Conservation (phyloP, 2,113 vertebrate species). For the Kryptolebias marmoratus region DNA sequence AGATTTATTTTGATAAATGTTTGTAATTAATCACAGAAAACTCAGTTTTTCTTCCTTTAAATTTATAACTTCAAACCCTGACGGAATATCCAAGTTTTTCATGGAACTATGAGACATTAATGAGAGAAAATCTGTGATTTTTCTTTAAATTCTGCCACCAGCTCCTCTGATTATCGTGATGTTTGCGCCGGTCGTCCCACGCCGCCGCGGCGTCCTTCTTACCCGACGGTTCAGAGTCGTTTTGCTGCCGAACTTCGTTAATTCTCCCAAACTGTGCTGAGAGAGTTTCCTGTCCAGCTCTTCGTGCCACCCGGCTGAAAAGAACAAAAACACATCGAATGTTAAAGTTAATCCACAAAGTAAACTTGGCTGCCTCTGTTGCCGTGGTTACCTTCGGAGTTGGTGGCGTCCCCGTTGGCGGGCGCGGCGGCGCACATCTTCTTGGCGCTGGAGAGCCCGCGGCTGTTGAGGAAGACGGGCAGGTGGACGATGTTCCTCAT, state of each 20-base stretch:
- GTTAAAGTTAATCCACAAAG: neutral
- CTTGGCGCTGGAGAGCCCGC: slow-evolving; percentile 88
- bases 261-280: slow-evolving; percentile 92
- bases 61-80: too few relatives aligned
- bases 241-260: slow-evolving; percentile 92
- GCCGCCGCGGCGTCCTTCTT: slow-evolving; percentile 26
- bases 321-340: neutral
- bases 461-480: slow-evolving; percentile 95
- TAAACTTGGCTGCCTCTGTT: neutral
- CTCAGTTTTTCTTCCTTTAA: too few relatives aligned
- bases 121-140: too few relatives aligned
- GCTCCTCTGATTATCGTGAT: too few relatives aligned
- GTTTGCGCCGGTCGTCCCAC: too few relatives aligned
- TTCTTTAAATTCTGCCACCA: too few relatives aligned
- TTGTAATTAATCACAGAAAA: too few relatives aligned
- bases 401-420: slow-evolving; percentile 86
- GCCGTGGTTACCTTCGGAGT: slow-evolving; percentile 69
- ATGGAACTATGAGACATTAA: too few relatives aligned
- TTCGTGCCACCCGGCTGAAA: slow-evolving; percentile 86
- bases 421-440: slow-evolving; percentile 82
- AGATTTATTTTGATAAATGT: too few relatives aligned
- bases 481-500: slow-evolving; percentile 97
- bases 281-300: slow-evolving; percentile 93
- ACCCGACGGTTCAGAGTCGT: slow-evolving; percentile 91
- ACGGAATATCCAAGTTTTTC: too few relatives aligned